Percentiles rank a stretch among this genome's conserved stretches.
Evolutionary conservation across 2,888 invertebrate genomes (phyloP).

Genomic region (Sarcophaga rosellei): DNA sequence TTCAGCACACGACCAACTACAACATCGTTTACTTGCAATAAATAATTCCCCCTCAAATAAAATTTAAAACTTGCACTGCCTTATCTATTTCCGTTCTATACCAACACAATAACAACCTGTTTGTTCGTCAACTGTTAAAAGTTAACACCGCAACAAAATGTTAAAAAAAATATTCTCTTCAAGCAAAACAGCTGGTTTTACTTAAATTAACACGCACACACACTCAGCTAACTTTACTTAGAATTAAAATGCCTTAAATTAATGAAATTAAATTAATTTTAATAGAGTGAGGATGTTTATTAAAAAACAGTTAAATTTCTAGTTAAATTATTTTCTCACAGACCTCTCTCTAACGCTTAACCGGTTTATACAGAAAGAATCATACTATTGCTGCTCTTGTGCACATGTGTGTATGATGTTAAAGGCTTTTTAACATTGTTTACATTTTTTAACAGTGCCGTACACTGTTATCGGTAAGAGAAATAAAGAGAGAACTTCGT

Average conservation of each 20-base stretch:
- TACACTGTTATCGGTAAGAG: neutral
- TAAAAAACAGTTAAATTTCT: no score
- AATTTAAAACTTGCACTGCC: neutral
- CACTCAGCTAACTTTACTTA: no score
- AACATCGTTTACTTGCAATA: no score
- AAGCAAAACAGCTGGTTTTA: neutral
- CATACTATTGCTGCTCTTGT: neutral
- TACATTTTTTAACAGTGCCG: constrained; percentile 46
- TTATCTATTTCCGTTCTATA: neutral
- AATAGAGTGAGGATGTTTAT: no score
- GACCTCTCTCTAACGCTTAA: neutral
- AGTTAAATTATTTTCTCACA: no score
- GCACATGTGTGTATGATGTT: constrained; percentile 3
- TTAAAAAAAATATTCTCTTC: neutral
- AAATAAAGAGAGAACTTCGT: constrained; percentile 40
- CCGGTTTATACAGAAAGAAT: neutral
- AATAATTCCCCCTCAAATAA: neutral
- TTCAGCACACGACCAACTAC: no score
- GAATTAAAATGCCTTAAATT: no score
- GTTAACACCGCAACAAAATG: neutral
- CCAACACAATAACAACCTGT: neutral
- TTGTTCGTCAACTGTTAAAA: neutral
- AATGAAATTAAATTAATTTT: no score
- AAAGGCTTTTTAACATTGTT: constrained; percentile 58
- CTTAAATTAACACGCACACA: neutral